Evolutionary conservation across 2,888 invertebrate species (phyloP), one percentile per base, ranked within the genome.

Genomic region (Nomada ferruginata): DNA sequence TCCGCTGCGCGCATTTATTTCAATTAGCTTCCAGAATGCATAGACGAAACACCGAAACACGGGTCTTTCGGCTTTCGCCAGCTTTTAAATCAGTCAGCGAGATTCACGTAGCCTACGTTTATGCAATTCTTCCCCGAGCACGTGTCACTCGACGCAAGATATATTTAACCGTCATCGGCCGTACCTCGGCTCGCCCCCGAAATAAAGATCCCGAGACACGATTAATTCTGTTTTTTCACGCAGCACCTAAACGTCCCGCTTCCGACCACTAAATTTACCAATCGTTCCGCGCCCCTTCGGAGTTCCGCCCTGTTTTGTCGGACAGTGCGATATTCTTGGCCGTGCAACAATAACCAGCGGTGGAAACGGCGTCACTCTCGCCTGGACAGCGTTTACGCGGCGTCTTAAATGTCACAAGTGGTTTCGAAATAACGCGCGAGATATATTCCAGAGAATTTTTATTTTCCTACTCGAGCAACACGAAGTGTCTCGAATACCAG

Each of bases 141-240:
- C n/a, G 5, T 59, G 68, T 52, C 68, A 72, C 47, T 68, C 42
- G 55, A 57, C 11, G 61, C 68, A 2, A 18, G 68, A 60, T 82
- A 82, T 76, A 80, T 82, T 80, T 82, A 82, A 80, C 80, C 68
- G 68, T 69, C 52, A 59, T 71, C 63, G 63, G 20, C 10, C 26
- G 29, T 26, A 65, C 57, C 53, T 11, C 52, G 64, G 9, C 55
- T 59, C 23, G 50, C 57, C 53, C 44, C 29, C 26, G 44, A 63
- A 68, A 74, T 80, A 74, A 77, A 76, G 74, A 75, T 70, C 29
- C 47, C 20, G 71, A 77, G 42, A 72, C n/a, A 63, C 82, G 80
- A 87, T 81, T 83, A 83, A 75, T 82, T 79, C 72, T 76, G 77
- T 85, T 87, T 82, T 23, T 60, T 74, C 71, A 57, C 60, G 69